Conservation (phyloP, 2,888 invertebrate species). For the Campaea margaritaria region DNA sequence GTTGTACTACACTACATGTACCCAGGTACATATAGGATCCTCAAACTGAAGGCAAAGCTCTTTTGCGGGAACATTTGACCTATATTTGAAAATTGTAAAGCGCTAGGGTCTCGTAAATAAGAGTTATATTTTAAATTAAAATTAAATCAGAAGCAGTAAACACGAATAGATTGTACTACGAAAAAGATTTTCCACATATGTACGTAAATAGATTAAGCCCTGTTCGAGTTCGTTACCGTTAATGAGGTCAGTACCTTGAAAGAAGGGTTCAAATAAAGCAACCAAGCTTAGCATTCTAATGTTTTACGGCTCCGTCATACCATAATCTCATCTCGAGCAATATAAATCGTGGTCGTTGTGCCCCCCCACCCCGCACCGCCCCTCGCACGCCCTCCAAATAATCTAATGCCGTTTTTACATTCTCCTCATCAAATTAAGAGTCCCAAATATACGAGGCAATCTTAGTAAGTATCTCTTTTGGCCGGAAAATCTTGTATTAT, state of each 20-base stretch:
- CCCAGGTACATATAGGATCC: too few relatives aligned
- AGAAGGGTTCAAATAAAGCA: conserved; percentile 46
- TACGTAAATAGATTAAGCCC: conserved; percentile 11
- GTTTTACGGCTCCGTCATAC: conserved; percentile 62
- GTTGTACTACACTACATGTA: too few relatives aligned
- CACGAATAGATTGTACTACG: too few relatives aligned
- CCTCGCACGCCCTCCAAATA: conserved; percentile 52
- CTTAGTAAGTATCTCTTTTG: conserved; percentile 58
- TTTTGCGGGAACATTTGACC: too few relatives aligned
- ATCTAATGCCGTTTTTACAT: conserved; percentile 73
- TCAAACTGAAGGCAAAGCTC: not conserved
- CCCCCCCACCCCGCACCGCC: conserved; percentile 32
- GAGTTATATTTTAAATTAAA: not conserved
- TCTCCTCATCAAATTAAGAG: conserved; percentile 74
- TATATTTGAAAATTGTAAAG: too few relatives aligned
- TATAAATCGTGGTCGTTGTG: conserved; percentile 64
- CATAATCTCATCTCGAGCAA: conserved; percentile 65
- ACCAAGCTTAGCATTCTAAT: conserved; percentile 53
- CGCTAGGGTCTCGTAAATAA: too few relatives aligned
- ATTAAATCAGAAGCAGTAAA: not conserved
- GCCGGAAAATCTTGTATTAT: conserved; percentile 67
- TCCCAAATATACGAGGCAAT: conserved; percentile 68
- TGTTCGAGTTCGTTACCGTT: conserved; percentile 33
- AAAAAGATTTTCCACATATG: not conserved
- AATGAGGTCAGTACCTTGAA: conserved; percentile 41